Evolutionary conservation across 2,888 invertebrate genomes (phyloP), one percentile per base, ranked within the genome.

Genomic region (Magallana nippona): DNA sequence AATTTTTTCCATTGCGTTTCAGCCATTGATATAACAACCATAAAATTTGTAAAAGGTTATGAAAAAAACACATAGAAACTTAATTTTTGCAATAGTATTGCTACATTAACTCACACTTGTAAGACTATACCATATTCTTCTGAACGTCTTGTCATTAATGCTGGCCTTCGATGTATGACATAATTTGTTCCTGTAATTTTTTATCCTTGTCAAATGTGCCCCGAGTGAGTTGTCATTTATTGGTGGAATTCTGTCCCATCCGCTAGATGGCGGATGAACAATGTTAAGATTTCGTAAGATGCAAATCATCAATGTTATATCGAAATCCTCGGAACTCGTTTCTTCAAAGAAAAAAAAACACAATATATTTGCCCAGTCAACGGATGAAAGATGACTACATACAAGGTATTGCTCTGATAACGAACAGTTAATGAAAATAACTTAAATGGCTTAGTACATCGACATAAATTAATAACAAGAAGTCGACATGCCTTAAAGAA

Each of bases 221-320:
- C 82, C 78, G 15, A 55, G 32, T 10, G 55, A 62, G 1, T 22
- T 77, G 0, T 82, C 77, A 17, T 17, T 22, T 19, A 32, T n/a
- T 32, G 19, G 27, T 77, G 82, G 82, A 32, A 82, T 27, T 19
- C 10, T 32, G 32, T 82, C 82, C 55, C 56, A 79, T 56, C 78
- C 78, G 8, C 55, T 79, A n/a, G 19, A 3, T 22, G 71, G 78
- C 10, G 57, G 32, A 1, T 22, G 8, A 2, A 82, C n/a, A 19
- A 57, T 13, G 2, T 11, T 82, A 10, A 82, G 57, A 77, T 56
- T 82, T 19, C 82, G 56, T 13, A 82, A 13, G 57, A 82, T 27
- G 44, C 82, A 82, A 15, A 57, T 44, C 82, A 82, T 82, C 44
- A 82, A 57, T 13, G 82, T 78, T 55, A 77, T 15, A n/a, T 82